phyloP scores from a whole-genome alignment of 64 coral and sea anemone genomes.

The Montipora sp. region DNA sequence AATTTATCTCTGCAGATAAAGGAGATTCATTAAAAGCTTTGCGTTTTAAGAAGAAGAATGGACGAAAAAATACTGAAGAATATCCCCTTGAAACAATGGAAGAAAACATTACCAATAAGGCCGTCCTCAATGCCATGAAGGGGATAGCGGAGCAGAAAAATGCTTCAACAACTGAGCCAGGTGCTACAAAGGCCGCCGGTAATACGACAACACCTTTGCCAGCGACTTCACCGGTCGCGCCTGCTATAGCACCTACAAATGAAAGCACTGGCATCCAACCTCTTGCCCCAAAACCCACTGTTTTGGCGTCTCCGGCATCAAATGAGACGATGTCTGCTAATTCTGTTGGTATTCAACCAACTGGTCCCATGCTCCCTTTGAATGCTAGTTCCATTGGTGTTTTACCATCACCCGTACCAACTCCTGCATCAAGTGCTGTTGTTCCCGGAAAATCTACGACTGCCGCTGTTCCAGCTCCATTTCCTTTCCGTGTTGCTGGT shows the following conservation, averaged over 20 bases:
- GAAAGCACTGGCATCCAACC: neutral
- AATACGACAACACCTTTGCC: neutral
- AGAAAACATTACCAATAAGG: slow-evolving; percentile 13
- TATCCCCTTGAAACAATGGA: neutral
- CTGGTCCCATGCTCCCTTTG: neutral
- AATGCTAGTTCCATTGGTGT: neutral
- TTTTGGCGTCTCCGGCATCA: neutral
- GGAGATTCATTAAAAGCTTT: slow-evolving; percentile 26
- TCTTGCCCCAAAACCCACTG: neutral
- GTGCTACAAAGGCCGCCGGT: neutral
- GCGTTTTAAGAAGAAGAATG: slow-evolving; percentile 22
- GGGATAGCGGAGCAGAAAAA: neutral
- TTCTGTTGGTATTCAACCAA: neutral
- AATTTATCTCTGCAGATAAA: slow-evolving; percentile 25
- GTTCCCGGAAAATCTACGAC: neutral
- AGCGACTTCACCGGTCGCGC: neutral
- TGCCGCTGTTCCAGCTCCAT: too few species aligned
- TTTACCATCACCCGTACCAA: neutral
- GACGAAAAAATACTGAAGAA: neutral
- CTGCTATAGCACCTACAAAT: neutral
- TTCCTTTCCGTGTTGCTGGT: too few species aligned
- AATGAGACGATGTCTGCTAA: neutral
- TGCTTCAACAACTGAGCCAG: neutral
- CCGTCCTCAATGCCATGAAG: neutral
- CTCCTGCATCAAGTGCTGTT: too few species aligned